A percentile compares a stretch with the other conserved stretches of the same genome.
phyloP scores from a whole-genome alignment of 2,888 invertebrate species.

The Diarsia rubi region DNA sequence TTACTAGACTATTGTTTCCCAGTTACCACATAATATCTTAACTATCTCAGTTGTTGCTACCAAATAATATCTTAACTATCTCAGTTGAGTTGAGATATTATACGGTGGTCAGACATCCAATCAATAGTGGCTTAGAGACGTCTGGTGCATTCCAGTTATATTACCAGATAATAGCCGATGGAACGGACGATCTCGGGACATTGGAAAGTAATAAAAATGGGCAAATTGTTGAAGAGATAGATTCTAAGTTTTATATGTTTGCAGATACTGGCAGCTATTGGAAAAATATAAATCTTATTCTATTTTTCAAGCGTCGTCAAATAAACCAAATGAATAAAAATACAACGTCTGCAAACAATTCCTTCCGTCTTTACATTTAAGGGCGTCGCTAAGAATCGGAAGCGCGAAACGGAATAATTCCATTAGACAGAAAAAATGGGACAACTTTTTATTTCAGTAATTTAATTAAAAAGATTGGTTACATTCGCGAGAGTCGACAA shows the following conservation, averaged over 20 bases:
- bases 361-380: conserved; percentile 26
- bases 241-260: conserved; percentile 16
- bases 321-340: conserved; percentile 27
- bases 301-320: background rate
- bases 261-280: background rate
- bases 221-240: background rate
- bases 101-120: conserved; percentile 15
- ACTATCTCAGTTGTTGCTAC: background rate
- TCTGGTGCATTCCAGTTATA: conserved; percentile 31
- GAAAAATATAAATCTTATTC: background rate
- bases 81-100: conserved; percentile 21
- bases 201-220: conserved; percentile 42
- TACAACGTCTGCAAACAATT: conserved; percentile 41
- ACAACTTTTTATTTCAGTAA: conserved; percentile 70
- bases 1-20: conserved; percentile 30
- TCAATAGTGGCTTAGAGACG: conserved; percentile 23
- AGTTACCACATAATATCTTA: background rate
- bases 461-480: conserved; percentile 81
- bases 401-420: conserved; percentile 65
- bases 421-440: conserved; percentile 57
- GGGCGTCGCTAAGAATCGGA: conserved; percentile 42
- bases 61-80: background rate
- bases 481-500: conserved; percentile 71
- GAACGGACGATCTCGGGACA: conserved; percentile 7
- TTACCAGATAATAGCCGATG: conserved; percentile 14